A percentile compares a stretch with the other conserved stretches of the same genome.
phyloP scores from a whole-genome alignment of 2,113 vertebrate genomes.

The Anarhynchus alexandrinus region DNA sequence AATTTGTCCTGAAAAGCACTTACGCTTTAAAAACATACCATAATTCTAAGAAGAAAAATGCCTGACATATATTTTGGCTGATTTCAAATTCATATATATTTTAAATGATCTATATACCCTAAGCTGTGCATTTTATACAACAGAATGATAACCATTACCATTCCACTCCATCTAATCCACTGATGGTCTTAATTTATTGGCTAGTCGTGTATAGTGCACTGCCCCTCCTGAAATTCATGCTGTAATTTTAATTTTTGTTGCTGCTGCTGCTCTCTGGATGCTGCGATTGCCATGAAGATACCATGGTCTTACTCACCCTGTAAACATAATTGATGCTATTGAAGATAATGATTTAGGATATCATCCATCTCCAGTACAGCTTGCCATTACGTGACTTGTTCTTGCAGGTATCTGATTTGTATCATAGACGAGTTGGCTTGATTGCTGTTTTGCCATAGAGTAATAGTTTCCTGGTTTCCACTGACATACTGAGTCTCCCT shows the following conservation, averaged over 20 bases:
- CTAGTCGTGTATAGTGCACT: neutral
- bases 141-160: conserved; percentile 45
- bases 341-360: conserved; percentile 62
- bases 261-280: conserved; percentile 4
- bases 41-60: conserved; percentile 32
- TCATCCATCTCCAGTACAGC: conserved; percentile 47
- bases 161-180: conserved; percentile 35
- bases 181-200: conserved; percentile 50
- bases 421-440: conserved; percentile 21
- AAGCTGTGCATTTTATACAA: conserved; percentile 34
- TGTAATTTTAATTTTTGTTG: conserved; percentile 40
- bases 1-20: conserved; percentile 35
- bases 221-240: conserved; percentile 25
- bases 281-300: conserved; percentile 10
- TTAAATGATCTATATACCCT: neutral
- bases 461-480: conserved; percentile 47
- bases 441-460: conserved; percentile 50
- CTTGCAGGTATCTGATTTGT: conserved; percentile 58
- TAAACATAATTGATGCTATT: conserved; percentile 49
- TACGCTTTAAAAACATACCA: conserved; percentile 21
- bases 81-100: conserved; percentile 46
- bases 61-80: conserved; percentile 16
- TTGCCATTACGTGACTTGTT: conserved; percentile 40
- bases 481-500: conserved; percentile 36
- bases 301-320: conserved; percentile 15